Percentiles rank a stretch among this genome's conserved stretches.
Evolutionary conservation across 2,113 vertebrate species (phyloP).

Genomic region (Pygoscelis adeliae): DNA sequence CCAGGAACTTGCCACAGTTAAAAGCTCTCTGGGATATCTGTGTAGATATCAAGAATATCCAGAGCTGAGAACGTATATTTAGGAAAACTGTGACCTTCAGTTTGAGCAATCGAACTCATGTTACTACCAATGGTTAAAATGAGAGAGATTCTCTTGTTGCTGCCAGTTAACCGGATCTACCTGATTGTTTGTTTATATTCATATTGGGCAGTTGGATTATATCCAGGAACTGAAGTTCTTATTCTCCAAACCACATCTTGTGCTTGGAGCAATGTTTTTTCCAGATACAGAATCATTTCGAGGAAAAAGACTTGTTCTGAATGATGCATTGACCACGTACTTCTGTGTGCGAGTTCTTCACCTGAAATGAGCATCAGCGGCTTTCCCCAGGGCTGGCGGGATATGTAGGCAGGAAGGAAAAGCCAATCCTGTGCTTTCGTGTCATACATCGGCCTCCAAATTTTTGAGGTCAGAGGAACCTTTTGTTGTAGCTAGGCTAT

Average conservation of each 20-base stretch:
- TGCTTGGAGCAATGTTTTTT: background rate
- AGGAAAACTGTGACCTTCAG: background rate
- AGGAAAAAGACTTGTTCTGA: background rate
- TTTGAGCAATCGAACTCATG: background rate
- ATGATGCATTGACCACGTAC: background rate
- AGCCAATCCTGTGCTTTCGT: background rate
- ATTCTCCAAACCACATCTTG: background rate
- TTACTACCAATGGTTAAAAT: background rate
- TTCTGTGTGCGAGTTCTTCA: background rate
- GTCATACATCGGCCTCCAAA: background rate
- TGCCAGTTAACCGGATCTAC: background rate
- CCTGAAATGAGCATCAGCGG: background rate
- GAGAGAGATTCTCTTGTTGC: background rate
- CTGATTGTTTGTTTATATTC: background rate
- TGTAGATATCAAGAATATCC: background rate
- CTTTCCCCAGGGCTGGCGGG: background rate
- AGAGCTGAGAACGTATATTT: background rate
- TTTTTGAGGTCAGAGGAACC: conserved; percentile 26
- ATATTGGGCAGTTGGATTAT: background rate
- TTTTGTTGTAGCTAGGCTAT: conserved; percentile 49
- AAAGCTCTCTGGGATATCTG: background rate
- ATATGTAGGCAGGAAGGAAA: conserved; percentile 12
- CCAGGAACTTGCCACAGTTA: background rate
- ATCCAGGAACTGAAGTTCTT: background rate
- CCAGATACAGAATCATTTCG: background rate